phyloP scores from a whole-genome alignment of 2,113 vertebrate genomes.

The Rynchops niger region DNA sequence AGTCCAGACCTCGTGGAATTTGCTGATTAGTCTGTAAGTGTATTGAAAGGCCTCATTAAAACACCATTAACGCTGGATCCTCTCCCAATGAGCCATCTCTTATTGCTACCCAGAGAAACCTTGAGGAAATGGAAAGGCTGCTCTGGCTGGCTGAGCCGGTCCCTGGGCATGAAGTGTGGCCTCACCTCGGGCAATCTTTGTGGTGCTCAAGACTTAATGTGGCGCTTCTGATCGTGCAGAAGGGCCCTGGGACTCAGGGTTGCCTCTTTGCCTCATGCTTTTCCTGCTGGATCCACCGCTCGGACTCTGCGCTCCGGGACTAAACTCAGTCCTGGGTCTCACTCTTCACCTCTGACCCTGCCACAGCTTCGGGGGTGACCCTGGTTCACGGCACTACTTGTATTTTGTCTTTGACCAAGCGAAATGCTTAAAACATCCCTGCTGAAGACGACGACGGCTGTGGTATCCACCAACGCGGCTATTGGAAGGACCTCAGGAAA shows the following conservation, averaged over 20 bases:
- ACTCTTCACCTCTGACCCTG: background rate
- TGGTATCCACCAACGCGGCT: background rate
- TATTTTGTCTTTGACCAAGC: background rate
- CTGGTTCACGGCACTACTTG: background rate
- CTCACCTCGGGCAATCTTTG: background rate
- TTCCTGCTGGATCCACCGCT: background rate
- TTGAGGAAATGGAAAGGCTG: slow-evolving; percentile 37
- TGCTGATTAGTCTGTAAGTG: slow-evolving; percentile 32
- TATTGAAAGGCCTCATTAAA: slow-evolving; percentile 54
- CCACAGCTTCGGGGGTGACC: background rate
- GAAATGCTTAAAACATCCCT: background rate
- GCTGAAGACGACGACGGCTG: background rate
- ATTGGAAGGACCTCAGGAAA: slow-evolving; percentile 59
- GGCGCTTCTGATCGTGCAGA: background rate
- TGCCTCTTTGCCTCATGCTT: background rate
- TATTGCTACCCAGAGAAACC: slow-evolving; percentile 54
- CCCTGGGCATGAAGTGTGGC: background rate
- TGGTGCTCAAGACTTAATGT: background rate
- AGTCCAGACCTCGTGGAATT: slow-evolving; percentile 15
- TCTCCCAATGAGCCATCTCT: slow-evolving; percentile 57
- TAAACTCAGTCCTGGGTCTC: background rate
- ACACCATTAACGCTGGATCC: slow-evolving; percentile 25
- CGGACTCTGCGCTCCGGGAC: background rate
- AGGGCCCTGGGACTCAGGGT: background rate
- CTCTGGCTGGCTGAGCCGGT: background rate